phyloP scores from a whole-genome alignment of 2,113 vertebrate genomes.

The Otolemur garnettii region DNA sequence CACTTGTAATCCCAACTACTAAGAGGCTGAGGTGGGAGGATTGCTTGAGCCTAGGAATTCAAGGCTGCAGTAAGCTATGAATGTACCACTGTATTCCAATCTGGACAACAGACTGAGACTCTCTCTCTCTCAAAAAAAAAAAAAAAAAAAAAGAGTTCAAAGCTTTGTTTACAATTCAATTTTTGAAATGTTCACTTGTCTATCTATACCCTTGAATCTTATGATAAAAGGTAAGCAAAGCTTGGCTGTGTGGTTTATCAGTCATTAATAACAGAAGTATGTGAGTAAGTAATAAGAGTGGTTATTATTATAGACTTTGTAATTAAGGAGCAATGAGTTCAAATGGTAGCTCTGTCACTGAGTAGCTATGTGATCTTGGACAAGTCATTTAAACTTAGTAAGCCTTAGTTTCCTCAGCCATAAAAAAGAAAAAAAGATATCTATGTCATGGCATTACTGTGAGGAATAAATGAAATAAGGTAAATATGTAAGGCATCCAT shows the following conservation, averaged over 20 bases:
- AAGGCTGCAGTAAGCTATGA: no score
- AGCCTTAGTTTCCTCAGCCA: slow-evolving; percentile 5
- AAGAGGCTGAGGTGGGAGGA: no score
- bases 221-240: neutral
- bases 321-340: neutral
- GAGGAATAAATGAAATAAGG: neutral
- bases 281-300: neutral
- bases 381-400: neutral
- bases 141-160: neutral
- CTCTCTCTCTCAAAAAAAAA: no score
- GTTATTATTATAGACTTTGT: neutral
- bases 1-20: no score
- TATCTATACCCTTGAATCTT: neutral
- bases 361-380: neutral
- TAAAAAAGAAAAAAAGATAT: neutral
- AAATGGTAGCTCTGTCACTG: neutral
- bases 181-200: slow-evolving; percentile 7
- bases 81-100: no score
- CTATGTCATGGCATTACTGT: neutral
- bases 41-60: no score
- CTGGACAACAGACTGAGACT: no score
- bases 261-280: neutral
- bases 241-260: neutral
- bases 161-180: slow-evolving; percentile 12
- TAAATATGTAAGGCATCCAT: neutral